Percentiles rank a stretch among this genome's conserved stretches.
phyloP scores from a whole-genome alignment of 2,888 invertebrate species.

The Sphinx pinastri region DNA sequence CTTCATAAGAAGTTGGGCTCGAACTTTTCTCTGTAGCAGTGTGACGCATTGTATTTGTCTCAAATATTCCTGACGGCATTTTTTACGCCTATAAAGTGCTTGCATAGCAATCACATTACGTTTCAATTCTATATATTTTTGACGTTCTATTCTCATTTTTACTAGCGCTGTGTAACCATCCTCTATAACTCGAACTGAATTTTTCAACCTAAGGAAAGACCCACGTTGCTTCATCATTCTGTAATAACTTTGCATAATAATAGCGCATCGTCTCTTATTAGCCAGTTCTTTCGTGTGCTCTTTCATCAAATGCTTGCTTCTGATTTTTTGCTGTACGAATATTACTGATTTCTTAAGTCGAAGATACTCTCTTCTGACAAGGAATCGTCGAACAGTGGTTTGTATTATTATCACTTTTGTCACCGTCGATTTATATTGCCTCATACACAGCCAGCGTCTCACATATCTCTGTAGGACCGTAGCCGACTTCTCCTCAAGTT shows the following conservation, averaged over 20 bases:
- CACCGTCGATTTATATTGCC: slow-evolving; percentile 48
- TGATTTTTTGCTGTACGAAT: slow-evolving; percentile 68
- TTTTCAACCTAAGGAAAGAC: slow-evolving; percentile 51
- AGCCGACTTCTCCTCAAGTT: slow-evolving; percentile 53
- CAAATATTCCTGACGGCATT: slow-evolving; percentile 64
- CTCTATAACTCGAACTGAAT: slow-evolving; percentile 54
- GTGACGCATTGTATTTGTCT: slow-evolving; percentile 58
- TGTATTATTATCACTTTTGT: slow-evolving; percentile 58
- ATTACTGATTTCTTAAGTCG: slow-evolving; percentile 53
- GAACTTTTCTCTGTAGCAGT: slow-evolving; percentile 78
- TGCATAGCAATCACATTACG: slow-evolving; percentile 72
- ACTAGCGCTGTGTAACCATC: slow-evolving; percentile 57
- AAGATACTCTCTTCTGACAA: slow-evolving; percentile 54
- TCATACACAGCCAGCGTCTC: slow-evolving; percentile 64
- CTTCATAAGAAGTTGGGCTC: slow-evolving; percentile 68
- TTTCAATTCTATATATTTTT: slow-evolving; percentile 57
- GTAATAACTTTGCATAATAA: slow-evolving; percentile 73
- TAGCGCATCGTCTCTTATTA: slow-evolving; percentile 50
- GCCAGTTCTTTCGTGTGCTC: slow-evolving; percentile 52
- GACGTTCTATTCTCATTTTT: slow-evolving; percentile 60
- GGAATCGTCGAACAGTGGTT: slow-evolving; percentile 57
- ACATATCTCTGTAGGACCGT: slow-evolving; percentile 60
- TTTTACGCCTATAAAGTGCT: slow-evolving; percentile 69
- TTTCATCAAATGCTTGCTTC: slow-evolving; percentile 66
- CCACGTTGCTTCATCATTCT: slow-evolving; percentile 59